Conservation (phyloP, 2,888 invertebrate species). For the Liodrosophila aerea region DNA sequence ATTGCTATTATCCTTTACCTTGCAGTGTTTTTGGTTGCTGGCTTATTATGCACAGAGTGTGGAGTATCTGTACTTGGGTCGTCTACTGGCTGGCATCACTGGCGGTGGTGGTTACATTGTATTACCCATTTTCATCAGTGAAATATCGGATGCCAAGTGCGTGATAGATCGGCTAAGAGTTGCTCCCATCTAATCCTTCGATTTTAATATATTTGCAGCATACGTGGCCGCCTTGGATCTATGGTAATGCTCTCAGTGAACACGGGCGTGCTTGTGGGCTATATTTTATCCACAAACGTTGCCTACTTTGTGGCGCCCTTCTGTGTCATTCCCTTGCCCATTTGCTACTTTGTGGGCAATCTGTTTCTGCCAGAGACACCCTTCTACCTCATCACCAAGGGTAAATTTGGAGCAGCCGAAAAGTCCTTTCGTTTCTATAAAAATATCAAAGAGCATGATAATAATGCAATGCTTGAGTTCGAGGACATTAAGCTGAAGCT, state of each 20-base stretch:
- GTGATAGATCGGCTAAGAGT: slow-evolving; percentile 9
- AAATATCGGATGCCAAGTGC: slow-evolving; percentile 80
- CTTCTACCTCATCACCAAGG: slow-evolving; percentile 57
- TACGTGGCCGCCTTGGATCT: slow-evolving; percentile 78
- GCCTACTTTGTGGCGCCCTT: slow-evolving; percentile 56
- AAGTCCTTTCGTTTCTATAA: slow-evolving; percentile 67
- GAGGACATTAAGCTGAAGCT: slow-evolving; percentile 42
- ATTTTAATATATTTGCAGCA: slow-evolving; percentile 36
- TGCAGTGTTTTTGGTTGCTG: slow-evolving; percentile 76
- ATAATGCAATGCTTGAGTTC: slow-evolving; percentile 46
- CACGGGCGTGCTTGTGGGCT: slow-evolving; percentile 60
- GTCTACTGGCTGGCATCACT: slow-evolving; percentile 75
- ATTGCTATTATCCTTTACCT: no score
- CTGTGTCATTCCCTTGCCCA: slow-evolving; percentile 54
- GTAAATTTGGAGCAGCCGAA: slow-evolving; percentile 55
- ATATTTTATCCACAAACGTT: slow-evolving; percentile 57
- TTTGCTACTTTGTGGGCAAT: slow-evolving; percentile 52
- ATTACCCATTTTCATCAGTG: slow-evolving; percentile 79
- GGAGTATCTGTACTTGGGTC: slow-evolving; percentile 75
- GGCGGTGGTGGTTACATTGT: slow-evolving; percentile 79
- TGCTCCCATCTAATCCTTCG: background rate
- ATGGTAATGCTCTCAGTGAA: slow-evolving; percentile 67
- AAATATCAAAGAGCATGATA: slow-evolving; percentile 48
- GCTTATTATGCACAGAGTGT: slow-evolving; percentile 72
- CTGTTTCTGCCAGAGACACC: slow-evolving; percentile 74